Conservation (phyloP, 2,888 invertebrate species). For the Rotaria magnacalcarata region DNA sequence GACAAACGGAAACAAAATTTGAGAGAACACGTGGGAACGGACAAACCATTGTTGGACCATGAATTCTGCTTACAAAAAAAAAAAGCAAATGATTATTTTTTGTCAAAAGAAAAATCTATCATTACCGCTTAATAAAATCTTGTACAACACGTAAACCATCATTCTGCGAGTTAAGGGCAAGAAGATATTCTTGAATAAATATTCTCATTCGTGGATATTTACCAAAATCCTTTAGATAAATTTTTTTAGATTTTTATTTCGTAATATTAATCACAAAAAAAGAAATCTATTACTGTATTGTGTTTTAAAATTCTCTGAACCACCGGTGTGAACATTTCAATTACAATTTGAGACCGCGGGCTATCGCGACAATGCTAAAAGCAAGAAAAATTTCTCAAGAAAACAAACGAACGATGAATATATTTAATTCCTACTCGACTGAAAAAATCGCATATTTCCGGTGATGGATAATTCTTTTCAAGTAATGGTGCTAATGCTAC, state of each 20-base stretch:
- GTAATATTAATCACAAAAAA: neutral
- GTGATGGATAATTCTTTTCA: conserved; percentile 66
- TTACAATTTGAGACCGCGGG: conserved; percentile 69
- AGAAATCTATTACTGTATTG: conserved; percentile 58
- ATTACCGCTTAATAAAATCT: conserved; percentile 62
- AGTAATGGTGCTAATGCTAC: conserved; percentile 67
- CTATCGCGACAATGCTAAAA: conserved; percentile 66
- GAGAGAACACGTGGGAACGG: conserved; percentile 76
- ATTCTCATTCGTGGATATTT: conserved; percentile 71
- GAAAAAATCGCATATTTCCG: conserved; percentile 66
- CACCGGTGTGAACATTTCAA: conserved; percentile 70
- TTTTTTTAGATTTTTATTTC: neutral
- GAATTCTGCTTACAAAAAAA: conserved; percentile 60
- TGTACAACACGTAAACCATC: conserved; percentile 69
- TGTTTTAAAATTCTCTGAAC: conserved; percentile 74
- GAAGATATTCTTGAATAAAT: conserved; percentile 70
- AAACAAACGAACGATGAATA: neutral
- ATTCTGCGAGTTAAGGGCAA: conserved; percentile 71
- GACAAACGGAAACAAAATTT: conserved; percentile 74
- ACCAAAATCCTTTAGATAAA: conserved; percentile 68
- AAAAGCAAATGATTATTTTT: neutral
- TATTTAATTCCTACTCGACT: conserved; percentile 49
- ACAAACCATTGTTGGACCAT: conserved; percentile 70
- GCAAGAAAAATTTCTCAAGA: too few relatives aligned
- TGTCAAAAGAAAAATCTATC: neutral